phyloP scores from a whole-genome alignment of 2,888 invertebrate species.

The Quadroppia sp. region DNA sequence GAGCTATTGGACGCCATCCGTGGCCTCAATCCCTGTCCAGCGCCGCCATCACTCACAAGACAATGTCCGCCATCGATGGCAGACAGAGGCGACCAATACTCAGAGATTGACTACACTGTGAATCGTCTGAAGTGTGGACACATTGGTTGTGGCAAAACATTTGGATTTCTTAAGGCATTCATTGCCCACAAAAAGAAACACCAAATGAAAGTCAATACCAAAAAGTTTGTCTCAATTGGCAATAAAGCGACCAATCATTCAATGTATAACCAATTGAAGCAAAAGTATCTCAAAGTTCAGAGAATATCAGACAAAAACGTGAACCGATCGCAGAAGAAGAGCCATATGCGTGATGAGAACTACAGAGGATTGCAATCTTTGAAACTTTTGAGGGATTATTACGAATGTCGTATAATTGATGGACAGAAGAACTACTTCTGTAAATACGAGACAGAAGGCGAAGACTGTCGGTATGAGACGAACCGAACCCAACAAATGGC shows the following conservation, averaged over 20 bases:
- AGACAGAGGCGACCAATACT: background rate
- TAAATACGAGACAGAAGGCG: background rate
- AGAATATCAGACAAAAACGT: background rate
- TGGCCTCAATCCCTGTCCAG: too few species aligned
- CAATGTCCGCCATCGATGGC: too few species aligned
- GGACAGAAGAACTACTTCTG: background rate
- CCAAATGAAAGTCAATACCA: background rate
- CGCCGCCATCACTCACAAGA: too few species aligned
- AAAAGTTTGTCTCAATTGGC: background rate
- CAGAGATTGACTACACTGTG: background rate
- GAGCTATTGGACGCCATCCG: background rate
- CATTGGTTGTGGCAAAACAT: background rate
- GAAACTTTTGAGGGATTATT: background rate
- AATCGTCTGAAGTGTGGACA: background rate
- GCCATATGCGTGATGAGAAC: background rate
- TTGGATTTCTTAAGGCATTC: background rate
- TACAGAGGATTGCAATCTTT: constrained; percentile 1
- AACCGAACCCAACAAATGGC: constrained; percentile 1
- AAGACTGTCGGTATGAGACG: background rate
- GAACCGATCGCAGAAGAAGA: background rate
- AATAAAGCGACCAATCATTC: background rate
- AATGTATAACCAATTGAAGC: background rate
- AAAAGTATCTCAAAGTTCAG: background rate
- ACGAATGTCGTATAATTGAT: background rate
- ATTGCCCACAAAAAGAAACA: background rate